Evolutionary conservation across 2,888 invertebrate genomes (phyloP), one percentile per base, ranked within the genome.

Genomic region (Pharmacophagus antenor): DNA sequence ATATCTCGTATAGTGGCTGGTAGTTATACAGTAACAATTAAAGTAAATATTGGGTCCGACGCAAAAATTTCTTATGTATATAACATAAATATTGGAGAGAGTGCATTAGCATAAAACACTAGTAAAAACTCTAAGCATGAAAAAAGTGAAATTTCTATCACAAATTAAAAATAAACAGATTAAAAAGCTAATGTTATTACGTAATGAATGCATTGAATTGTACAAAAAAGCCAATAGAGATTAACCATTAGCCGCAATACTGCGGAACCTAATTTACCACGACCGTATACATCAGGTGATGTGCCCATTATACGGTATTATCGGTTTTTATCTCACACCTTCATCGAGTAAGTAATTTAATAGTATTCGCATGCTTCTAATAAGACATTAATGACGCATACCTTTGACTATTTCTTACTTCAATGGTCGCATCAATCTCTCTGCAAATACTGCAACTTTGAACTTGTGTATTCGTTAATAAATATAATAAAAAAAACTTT

Each of bases 261-360:
- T 22, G 25, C 17, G 22, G 58, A 53, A 47, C 21, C n/a, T 58
- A 58, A 58, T 46, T 50, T 18, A 20, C 25, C 25, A 12, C 20
- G 41, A n/a, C 47, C 53, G 18, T 58, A 47, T 17, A 37, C 51
- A 52, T 44, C 27, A 44, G 31, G 25, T 27, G 50, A 23, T 12
- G 44, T 18, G 41, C 44, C 25, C 18, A 56, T 59, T 54, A 59
- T 17, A 42, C 21, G 41, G 31, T 37, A 54, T 59, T 49, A 55
- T 59, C 10, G 44, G 50, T 56, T 60, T 56, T 60, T 55, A 22
- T 54, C 42, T 20, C 22, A 54, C 54, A 54, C 54, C 44, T 49
- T 41, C 48, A 10, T 44, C 31, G 49, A 31, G 48, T 54, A 46
- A 46, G 52, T 44, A 53, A 54, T 54, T 44, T 59, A 49, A 54